Evolutionary conservation across 2,113 vertebrate genomes (phyloP), one percentile per base, ranked within the genome.

Genomic region (Phrynosoma blainvillii): DNA sequence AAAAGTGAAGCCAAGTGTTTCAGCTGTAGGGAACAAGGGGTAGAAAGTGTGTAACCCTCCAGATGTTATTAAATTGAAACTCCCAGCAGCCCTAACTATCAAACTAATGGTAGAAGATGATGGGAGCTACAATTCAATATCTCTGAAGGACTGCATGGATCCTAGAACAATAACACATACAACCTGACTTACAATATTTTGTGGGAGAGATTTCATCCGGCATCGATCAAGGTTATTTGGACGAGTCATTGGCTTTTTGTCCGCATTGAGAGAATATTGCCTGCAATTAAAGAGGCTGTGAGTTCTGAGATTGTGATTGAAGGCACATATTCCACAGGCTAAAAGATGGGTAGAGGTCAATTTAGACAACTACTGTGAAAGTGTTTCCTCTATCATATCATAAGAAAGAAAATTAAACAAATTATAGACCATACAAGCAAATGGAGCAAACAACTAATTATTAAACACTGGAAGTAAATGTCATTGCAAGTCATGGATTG

Each of bases 141-240:
- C 5, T 59, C 56, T 59, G 56, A 16, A 59, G 56, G 14, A 9
- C 56, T 59, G 11, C 56, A 59, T 16, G 10, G 56, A 9, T 59
- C 56, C 56, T 56, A 12, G 12, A 11, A 54, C 32, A 54, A 23
- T 36, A 30, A 77, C 75, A 71, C 3, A 73, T 13, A 0, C 30
- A 42, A 20, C 42, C 66, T 23, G 62, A 95, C 97, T 93, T 93
- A 99, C 98, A 54, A 98, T 95, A 82, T 95, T 98, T 90, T 95
- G 96, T 86, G 95, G 97, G 86, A 98, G 95, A 54, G 97, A 97
- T 73, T 97, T 98, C 52, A 65, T 97, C 82, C 97, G 95, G 90
- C 96, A 97, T 86, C 94, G 96, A 89, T 99, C 99, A 42, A 99
- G 95, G 81, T 93, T 93, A 87, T 99, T 99, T 80, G 98, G 98